Conservation (phyloP, 2,113 vertebrate genomes). For the Psophia crepitans region DNA sequence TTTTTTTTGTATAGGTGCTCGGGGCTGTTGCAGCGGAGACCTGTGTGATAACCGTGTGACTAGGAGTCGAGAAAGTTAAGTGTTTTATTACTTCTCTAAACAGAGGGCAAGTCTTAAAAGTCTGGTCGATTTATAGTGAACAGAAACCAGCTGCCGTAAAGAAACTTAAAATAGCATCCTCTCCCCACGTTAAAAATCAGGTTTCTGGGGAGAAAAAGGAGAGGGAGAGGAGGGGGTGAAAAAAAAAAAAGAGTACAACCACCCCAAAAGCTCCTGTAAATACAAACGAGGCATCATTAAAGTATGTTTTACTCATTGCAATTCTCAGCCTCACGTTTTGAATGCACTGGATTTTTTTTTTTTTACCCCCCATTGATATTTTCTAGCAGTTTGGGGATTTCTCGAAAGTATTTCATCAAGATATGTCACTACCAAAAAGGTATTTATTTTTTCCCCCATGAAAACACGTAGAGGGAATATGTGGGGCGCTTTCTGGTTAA, state of each 20-base stretch:
- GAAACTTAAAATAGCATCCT: conserved; percentile 25
- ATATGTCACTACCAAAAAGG: not conserved
- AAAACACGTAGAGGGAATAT: not conserved
- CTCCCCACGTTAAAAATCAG: conserved; percentile 7
- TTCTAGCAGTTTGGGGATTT: not conserved
- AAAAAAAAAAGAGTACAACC: not conserved
- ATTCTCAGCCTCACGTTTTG: not conserved
- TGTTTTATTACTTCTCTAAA: conserved; percentile 82
- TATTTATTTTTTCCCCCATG: not conserved
- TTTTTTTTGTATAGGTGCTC: conserved; percentile 6
- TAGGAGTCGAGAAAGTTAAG: conserved; percentile 75
- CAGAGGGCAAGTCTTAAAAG: conserved; percentile 80
- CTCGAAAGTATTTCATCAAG: not conserved
- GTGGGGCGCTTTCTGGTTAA: conserved; percentile 64
- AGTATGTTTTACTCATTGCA: not conserved
- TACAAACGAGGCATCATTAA: not conserved
- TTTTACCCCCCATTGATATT: not conserved
- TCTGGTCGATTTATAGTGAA: conserved; percentile 77
- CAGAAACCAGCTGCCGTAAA: conserved; percentile 76
- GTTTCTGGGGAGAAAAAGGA: not conserved
- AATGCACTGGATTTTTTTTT: not conserved
- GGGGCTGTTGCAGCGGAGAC: conserved; percentile 32
- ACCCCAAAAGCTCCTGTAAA: not conserved
- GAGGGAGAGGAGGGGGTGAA: not conserved
- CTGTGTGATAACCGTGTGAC: conserved; percentile 68